Conservation (phyloP, 2,888 invertebrate species). For the Cephus sareptanus region DNA sequence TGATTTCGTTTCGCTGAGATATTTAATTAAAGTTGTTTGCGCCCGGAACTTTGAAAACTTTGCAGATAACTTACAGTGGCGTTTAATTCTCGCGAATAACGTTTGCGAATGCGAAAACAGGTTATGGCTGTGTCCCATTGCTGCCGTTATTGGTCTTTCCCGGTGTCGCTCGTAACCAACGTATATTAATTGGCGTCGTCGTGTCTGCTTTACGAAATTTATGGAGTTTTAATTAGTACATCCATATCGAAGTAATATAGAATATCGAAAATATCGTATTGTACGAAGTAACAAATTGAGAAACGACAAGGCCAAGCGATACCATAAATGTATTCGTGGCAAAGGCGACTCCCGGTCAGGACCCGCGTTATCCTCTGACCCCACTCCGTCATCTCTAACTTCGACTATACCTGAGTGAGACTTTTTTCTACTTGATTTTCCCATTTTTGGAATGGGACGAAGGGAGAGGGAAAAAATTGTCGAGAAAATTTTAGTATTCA, state of each 20-base stretch:
- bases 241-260: not conserved
- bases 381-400: slow-evolving; percentile 60
- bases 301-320: slow-evolving; percentile 53
- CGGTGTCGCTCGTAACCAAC: not conserved
- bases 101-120: not conserved
- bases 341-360: slow-evolving; percentile 58
- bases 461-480: not conserved
- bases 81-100: slow-evolving; percentile 52
- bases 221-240: not conserved
- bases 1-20: slow-evolving; percentile 49
- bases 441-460: slow-evolving; percentile 26
- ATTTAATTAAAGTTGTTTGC: slow-evolving; percentile 64
- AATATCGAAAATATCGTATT: not conserved
- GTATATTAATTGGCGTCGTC: not conserved
- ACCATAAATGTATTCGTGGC: slow-evolving; percentile 62
- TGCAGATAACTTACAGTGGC: slow-evolving; percentile 55
- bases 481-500: not conserved
- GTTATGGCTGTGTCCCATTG: not conserved
- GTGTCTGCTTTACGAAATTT: not conserved
- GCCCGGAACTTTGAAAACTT: slow-evolving; percentile 55
- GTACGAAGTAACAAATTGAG: slow-evolving; percentile 25
- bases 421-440: slow-evolving; percentile 44
- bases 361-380: slow-evolving; percentile 64
- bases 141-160: not conserved
- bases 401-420: not conserved